A percentile compares a stretch with the other conserved stretches of the same genome.
phyloP scores from a whole-genome alignment of 2,113 vertebrate genomes.

The Aix galericulata region DNA sequence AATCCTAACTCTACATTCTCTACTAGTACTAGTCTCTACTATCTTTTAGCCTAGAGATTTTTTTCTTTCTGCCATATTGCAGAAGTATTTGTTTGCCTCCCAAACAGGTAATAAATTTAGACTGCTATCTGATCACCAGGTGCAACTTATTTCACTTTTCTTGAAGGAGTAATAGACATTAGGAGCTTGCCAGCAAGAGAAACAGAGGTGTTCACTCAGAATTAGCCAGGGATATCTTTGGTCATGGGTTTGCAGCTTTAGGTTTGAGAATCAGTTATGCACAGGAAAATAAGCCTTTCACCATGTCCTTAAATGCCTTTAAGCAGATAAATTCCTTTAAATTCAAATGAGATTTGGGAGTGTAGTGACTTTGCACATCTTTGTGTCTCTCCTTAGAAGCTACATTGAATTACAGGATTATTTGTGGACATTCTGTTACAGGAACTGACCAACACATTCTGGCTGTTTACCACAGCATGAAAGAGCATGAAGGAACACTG shows the following conservation, averaged over 20 bases:
- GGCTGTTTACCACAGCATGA: neutral
- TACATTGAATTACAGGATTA: neutral
- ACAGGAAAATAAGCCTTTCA: neutral
- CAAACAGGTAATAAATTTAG: neutral
- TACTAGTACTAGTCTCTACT: neutral
- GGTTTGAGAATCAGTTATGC: neutral
- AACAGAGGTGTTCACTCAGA: neutral
- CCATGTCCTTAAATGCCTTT: neutral
- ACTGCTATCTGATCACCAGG: neutral
- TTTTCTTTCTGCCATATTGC: neutral
- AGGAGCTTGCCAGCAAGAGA: neutral
- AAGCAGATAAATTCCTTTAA: neutral
- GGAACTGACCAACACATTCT: accelerated
- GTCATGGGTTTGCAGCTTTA: neutral
- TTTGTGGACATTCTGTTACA: neutral
- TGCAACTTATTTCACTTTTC: neutral
- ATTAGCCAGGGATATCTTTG: neutral
- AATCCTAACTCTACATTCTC: neutral
- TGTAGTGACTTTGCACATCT: neutral
- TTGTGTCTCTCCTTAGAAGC: neutral
- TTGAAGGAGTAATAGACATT: neutral
- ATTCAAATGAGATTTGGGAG: neutral
- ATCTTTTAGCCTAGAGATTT: neutral
- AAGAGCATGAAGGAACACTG: neutral
- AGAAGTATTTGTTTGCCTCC: neutral